Evolutionary conservation across 1,140 invertebrate genomes (phyloP).

Genomic region (Leucophenga varia): DNA sequence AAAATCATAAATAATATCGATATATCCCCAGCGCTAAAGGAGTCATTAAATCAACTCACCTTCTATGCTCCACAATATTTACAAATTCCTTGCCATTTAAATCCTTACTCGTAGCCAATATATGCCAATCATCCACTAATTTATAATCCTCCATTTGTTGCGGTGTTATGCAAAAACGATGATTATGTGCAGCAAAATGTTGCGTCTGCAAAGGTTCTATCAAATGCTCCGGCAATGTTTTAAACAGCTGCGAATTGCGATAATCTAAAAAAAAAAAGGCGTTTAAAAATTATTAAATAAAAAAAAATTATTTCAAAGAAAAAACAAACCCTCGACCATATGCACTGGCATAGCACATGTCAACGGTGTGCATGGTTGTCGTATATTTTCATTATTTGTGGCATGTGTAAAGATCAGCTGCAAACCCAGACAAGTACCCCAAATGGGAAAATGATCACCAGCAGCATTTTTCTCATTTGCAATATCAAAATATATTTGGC

Average conservation of each 20-base stretch:
- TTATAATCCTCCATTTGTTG: conserved; percentile 56
- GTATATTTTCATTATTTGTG: conserved; percentile 54
- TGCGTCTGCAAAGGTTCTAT: conserved; percentile 60
- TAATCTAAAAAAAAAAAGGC: conserved; percentile 38
- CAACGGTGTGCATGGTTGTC: conserved; percentile 25
- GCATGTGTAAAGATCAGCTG: conserved; percentile 74
- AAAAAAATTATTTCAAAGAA: no score
- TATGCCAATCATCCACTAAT: conserved; percentile 64
- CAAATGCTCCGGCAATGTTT: conserved; percentile 59
- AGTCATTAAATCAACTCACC: conserved; percentile 49
- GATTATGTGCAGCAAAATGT: conserved; percentile 74
- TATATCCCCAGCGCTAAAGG: no score
- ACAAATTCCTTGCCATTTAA: conserved; percentile 65
- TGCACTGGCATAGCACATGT: conserved; percentile 19
- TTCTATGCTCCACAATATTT: conserved; percentile 66
- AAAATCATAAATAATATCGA: no score
- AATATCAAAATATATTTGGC: conserved; percentile 66
- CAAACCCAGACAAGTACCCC: conserved; percentile 87
- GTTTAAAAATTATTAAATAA: no score
- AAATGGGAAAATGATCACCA: conserved; percentile 77
- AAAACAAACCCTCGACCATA: conserved; percentile 3
- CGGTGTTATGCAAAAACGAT: conserved; percentile 71
- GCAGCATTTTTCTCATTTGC: conserved; percentile 66
- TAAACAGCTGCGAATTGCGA: conserved; percentile 61
- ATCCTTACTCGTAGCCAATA: conserved; percentile 72